Percentiles rank a stretch among this genome's conserved stretches.
Conservation (phyloP, 2,888 invertebrate genomes). For the Dolichopus griseipennis region DNA sequence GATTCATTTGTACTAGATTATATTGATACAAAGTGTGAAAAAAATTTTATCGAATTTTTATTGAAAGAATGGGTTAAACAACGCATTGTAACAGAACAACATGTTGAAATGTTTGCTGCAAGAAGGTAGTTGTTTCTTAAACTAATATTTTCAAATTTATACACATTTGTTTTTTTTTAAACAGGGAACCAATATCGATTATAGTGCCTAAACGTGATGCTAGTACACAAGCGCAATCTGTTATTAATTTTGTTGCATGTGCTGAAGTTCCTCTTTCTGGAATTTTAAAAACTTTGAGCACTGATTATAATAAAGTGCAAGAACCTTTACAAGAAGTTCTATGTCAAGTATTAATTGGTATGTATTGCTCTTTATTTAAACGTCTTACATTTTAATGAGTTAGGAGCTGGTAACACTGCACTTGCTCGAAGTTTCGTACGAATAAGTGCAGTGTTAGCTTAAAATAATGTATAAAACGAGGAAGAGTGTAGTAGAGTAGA, state of each 20-base stretch:
- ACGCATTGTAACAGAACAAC: constrained; percentile 68
- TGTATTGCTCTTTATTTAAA: too few species aligned
- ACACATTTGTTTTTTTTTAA: not conserved
- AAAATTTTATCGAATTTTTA: constrained; percentile 77
- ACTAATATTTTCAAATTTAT: constrained; percentile 5
- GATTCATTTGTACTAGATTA: constrained; percentile 78
- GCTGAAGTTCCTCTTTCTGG: constrained; percentile 84
- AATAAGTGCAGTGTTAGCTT: too few species aligned
- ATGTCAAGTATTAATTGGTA: constrained; percentile 76
- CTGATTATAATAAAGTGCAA: constrained; percentile 81
- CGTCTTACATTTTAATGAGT: too few species aligned
- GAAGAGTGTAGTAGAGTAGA: too few species aligned
- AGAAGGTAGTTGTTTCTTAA: constrained; percentile 35
- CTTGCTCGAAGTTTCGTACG: too few species aligned
- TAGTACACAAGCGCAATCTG: constrained; percentile 59
- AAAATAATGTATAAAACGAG: too few species aligned
- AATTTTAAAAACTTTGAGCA: constrained; percentile 81
- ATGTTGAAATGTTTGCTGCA: constrained; percentile 60
- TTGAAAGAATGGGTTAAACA: constrained; percentile 73
- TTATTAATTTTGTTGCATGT: constrained; percentile 68
- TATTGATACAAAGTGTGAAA: constrained; percentile 80
- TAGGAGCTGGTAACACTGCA: too few species aligned
- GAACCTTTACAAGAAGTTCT: constrained; percentile 78
- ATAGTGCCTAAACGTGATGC: constrained; percentile 58
- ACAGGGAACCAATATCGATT: constrained; percentile 53